These are phyloP conservation scores for Cyanocitta stelleri DNA, from an alignment of 2,113 vertebrate species.

Conservation along the genomic window DNA sequence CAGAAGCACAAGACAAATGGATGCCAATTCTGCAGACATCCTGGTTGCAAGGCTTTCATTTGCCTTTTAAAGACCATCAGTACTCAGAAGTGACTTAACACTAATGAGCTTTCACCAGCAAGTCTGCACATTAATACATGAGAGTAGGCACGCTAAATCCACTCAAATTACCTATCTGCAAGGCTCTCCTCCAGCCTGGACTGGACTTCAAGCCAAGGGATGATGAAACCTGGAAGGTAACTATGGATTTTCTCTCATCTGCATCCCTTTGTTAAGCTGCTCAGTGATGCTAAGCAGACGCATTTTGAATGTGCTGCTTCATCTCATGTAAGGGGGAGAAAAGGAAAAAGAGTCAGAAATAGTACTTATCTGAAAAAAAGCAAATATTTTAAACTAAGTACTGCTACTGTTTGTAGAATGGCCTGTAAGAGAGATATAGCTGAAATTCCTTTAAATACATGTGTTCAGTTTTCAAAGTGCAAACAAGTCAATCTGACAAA, in stretches of 20 bases:
- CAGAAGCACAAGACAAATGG: not conserved
- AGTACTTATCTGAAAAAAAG: conserved; percentile 18
- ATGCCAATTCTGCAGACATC: not conserved
- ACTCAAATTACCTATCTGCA: not conserved
- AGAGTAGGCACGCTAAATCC: not conserved
- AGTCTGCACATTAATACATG: not conserved
- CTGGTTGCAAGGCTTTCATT: not conserved
- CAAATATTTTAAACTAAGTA: conserved; percentile 15
- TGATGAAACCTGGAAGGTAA: not conserved
- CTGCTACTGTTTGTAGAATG: conserved; percentile 23
- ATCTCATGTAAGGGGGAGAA: not conserved
- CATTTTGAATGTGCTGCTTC: not conserved
- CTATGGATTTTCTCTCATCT: not conserved
- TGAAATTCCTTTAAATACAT: not conserved
- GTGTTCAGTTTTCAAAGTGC: not conserved
- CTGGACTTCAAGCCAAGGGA: not conserved
- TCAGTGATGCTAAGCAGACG: conserved; percentile 7
- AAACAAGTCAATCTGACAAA: not conserved
- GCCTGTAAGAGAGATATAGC: not conserved
- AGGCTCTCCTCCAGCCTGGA: not conserved
- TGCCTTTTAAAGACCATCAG: not conserved
- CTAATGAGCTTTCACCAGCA: not conserved
- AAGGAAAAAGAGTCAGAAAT: not conserved
- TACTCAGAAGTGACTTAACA: not conserved
- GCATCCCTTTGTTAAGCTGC: not conserved